Percentiles rank a stretch among this genome's conserved stretches.
phyloP scores from a whole-genome alignment of 2,113 vertebrate species.

The Phylloscopus trochilus region DNA sequence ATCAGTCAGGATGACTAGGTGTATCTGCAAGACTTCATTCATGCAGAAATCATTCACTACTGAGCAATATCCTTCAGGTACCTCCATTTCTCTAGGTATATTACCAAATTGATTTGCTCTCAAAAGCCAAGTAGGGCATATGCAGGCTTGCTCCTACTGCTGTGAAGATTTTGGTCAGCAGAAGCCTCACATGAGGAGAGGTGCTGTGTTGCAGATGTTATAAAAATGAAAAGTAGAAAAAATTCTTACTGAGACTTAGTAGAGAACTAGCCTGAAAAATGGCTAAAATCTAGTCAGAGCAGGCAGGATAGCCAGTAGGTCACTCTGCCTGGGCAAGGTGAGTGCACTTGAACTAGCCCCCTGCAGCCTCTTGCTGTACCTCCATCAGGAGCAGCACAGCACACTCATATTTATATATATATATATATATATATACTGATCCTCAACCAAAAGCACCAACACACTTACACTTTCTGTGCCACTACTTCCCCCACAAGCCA shows the following conservation, averaged over 20 bases:
- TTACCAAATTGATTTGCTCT: not conserved
- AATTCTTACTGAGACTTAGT: not conserved
- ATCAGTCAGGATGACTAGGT: not conserved
- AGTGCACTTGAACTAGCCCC: not conserved
- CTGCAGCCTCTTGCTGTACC: not conserved
- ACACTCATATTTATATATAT: not conserved
- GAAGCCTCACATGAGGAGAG: not conserved
- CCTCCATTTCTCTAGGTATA: not conserved
- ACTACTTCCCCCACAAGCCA: not conserved
- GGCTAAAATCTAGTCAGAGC: not conserved
- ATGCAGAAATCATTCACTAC: not conserved
- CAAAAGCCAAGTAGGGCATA: not conserved
- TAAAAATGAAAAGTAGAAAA: rapidly evolving
- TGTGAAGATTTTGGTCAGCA: not conserved
- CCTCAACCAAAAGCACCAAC: not conserved
- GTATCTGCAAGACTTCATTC: not conserved
- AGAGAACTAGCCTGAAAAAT: not conserved
- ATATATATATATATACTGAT: no score
- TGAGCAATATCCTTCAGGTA: not conserved
- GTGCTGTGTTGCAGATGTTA: not conserved
- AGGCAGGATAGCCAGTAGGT: not conserved
- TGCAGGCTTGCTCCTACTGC: not conserved
- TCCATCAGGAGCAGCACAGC: not conserved
- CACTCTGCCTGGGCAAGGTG: not conserved
- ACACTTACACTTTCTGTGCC: not conserved